Percentiles rank a stretch among this genome's conserved stretches.
Evolutionary conservation across 1,140 invertebrate species (phyloP).

Genomic region (Drosophila ogumai): DNA sequence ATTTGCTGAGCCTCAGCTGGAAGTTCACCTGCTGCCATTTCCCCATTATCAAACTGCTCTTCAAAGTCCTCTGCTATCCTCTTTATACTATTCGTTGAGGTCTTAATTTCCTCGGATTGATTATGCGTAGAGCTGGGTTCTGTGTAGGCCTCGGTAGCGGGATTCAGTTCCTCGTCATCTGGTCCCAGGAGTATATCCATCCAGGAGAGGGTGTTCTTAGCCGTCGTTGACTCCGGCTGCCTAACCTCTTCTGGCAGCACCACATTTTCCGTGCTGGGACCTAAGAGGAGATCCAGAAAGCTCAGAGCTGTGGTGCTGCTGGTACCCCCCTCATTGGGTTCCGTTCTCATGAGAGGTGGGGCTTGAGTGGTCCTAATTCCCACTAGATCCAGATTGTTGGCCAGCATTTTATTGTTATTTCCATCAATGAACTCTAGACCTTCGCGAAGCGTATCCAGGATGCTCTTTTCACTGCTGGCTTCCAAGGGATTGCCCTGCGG

Average conservation of each 20-base stretch:
- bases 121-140: constrained; percentile 18
- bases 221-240: constrained; percentile 37
- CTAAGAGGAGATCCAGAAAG: constrained; percentile 70
- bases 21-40: constrained; percentile 64
- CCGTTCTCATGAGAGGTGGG: constrained; percentile 7
- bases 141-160: constrained; percentile 24
- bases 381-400: constrained; percentile 67
- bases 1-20: constrained; percentile 70
- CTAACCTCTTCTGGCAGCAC: background rate
- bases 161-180: constrained; percentile 62
- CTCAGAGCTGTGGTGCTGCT: constrained; percentile 58
- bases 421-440: constrained; percentile 82
- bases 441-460: constrained; percentile 77
- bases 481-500: constrained; percentile 33
- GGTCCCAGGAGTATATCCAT: constrained; percentile 74
- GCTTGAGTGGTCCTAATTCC: constrained; percentile 20
- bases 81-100: constrained; percentile 55
- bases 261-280: constrained; percentile 49
- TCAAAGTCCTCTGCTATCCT: constrained; percentile 72
- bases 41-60: constrained; percentile 60
- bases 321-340: background rate
- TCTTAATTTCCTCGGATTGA: constrained; percentile 6
- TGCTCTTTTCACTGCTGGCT: constrained; percentile 75
- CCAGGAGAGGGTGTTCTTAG: constrained; percentile 70
- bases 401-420: constrained; percentile 78